Evolutionary conservation across 2,888 invertebrate genomes (phyloP), one percentile per base, ranked within the genome.

Genomic region (Acanthococcus lagerstroemiae): DNA sequence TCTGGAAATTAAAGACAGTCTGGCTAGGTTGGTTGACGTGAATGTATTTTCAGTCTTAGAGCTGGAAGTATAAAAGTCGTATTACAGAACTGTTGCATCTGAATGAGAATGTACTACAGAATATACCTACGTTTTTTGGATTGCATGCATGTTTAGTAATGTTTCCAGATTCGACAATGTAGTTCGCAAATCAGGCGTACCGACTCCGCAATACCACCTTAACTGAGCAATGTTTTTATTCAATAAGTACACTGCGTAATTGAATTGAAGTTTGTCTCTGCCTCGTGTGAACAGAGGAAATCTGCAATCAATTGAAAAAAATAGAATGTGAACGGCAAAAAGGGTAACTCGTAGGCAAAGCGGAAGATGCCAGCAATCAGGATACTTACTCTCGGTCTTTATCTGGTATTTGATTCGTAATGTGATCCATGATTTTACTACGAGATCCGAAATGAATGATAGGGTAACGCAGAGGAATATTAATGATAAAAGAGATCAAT

Each of bases 191-290:
- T 91, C 89, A 3, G 80, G 78, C 0, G 90, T 86, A 0, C 85
- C 81, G 48, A 89, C 77, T 1, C 86, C 86, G 70, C 86, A 83
- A 52, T 85, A 84, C 82, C 87, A 88, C 56, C 89, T 77, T 68
- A 95, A 77, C 77, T 97, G 96, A 1, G 91, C 91, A 69, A 97
- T 88, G 75, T 96, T 94, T 77, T 94, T 95, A 78, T 95, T 95
- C 27, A 96, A 78, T 15, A 95, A 80, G 75, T 90, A 95, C 69
- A 95, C 87, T 4, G 87, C 95, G 76, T 95, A 95, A 68, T 89
- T 85, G 74, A 93, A 92, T 71, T 88, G 81, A 7, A 87, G 82
- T 68, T 84, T 82, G 73, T 90, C 88, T 71, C 88, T 88, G 48
- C 88, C 86, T 72, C 86, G 83, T 0, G 85, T 83, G 76, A 85